These are phyloP conservation scores for Phortica variegata DNA, from an alignment of 1,140 invertebrate genomes.

Conservation along the genomic window DNA sequence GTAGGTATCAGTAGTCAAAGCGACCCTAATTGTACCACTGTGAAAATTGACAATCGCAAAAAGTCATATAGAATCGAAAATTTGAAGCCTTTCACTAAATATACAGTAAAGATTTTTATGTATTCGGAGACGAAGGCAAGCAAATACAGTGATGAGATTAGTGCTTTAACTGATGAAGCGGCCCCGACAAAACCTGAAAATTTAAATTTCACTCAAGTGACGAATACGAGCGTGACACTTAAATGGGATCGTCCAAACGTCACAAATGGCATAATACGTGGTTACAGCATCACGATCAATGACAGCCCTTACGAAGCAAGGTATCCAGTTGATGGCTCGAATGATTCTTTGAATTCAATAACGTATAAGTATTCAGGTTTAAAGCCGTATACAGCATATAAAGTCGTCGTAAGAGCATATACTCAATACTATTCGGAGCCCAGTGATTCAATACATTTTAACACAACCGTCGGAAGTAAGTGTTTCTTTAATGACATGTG, in stretches of 20 bases:
- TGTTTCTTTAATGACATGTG: background rate
- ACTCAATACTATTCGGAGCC: constrained; percentile 31
- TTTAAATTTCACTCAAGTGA: constrained; percentile 17
- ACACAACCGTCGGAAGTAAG: constrained; percentile 36
- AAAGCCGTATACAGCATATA: constrained; percentile 31
- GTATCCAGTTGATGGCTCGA: constrained; percentile 13
- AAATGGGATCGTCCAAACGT: constrained; percentile 31
- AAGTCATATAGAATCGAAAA: constrained; percentile 23
- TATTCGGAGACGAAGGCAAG: constrained; percentile 30
- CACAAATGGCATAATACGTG: constrained; percentile 34
- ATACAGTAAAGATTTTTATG: constrained; percentile 41
- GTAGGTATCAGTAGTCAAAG: constrained; percentile 24
- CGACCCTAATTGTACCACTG: constrained; percentile 39
- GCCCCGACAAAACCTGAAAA: constrained; percentile 33
- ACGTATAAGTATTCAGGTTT: constrained; percentile 24
- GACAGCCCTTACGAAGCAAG: constrained; percentile 23
- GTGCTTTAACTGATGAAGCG: constrained; percentile 30
- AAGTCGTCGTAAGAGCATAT: constrained; percentile 24
- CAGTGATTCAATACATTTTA: constrained; percentile 30
- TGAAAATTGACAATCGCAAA: constrained; percentile 20
- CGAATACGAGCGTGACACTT: constrained; percentile 18
- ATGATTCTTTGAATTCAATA: constrained; percentile 25
- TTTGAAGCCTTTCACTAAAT: constrained; percentile 40
- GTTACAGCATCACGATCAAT: background rate
- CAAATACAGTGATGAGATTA: constrained; percentile 41